Percentiles rank a stretch among this genome's conserved stretches.
Conservation (phyloP, 2,113 vertebrate genomes). For the Rhadina sibilatrix region DNA sequence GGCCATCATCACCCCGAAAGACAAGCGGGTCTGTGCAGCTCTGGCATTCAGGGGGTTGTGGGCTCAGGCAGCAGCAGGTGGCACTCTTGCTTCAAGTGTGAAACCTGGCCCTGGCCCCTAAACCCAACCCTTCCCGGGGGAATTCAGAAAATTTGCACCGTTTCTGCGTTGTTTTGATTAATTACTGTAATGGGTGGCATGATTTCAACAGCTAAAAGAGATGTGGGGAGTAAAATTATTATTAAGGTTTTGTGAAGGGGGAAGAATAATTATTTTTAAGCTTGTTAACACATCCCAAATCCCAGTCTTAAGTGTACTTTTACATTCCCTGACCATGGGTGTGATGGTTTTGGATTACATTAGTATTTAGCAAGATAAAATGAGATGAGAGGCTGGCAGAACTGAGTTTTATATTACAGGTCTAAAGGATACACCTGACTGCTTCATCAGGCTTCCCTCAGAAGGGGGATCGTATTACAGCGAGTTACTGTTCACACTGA, state of each 20-base stretch:
- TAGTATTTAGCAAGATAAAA: background rate
- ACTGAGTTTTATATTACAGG: background rate
- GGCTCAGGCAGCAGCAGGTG: background rate
- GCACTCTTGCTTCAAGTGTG: background rate
- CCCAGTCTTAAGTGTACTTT: background rate
- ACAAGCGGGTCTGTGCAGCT: constrained; percentile 79
- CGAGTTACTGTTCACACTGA: accelerated
- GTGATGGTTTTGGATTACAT: background rate
- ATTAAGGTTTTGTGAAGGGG: background rate
- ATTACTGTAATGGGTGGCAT: background rate
- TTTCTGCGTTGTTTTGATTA: background rate
- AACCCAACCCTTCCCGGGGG: background rate
- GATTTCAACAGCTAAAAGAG: background rate
- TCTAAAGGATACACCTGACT: background rate
- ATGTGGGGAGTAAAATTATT: background rate
- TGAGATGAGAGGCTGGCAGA: background rate
- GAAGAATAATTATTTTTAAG: background rate
- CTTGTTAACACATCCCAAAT: background rate
- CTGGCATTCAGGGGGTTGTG: background rate
- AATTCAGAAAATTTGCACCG: background rate
- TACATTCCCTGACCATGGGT: background rate
- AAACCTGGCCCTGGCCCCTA: background rate
- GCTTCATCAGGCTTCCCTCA: background rate
- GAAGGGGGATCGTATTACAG: background rate
- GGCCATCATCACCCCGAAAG: constrained; percentile 81